phyloP scores from a whole-genome alignment of 2,888 invertebrate genomes.

The Glaucopsyche alexis region DNA sequence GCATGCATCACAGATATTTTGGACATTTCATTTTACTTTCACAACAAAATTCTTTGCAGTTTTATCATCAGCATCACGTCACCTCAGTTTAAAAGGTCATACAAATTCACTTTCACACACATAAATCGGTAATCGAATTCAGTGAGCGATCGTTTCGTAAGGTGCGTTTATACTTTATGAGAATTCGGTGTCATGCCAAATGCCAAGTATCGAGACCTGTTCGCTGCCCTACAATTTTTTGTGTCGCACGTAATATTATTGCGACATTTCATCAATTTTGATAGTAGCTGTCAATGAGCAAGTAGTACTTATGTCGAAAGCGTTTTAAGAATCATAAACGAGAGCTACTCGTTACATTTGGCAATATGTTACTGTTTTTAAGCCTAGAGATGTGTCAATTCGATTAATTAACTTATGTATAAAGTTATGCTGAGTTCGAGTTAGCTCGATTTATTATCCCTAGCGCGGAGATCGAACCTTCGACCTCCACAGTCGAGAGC shows the following conservation, averaged over 20 bases:
- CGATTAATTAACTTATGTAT: too few species aligned
- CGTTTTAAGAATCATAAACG: neutral
- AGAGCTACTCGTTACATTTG: too few species aligned
- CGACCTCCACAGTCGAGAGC: too few species aligned
- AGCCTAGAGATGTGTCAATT: too few species aligned
- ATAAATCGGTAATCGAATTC: conserved; percentile 30
- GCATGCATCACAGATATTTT: neutral
- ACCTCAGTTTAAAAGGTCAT: neutral
- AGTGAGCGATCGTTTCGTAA: conserved; percentile 13
- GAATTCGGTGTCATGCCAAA: conserved; percentile 47
- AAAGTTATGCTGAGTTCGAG: too few species aligned
- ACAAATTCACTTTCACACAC: conserved; percentile 25
- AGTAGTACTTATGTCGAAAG: neutral
- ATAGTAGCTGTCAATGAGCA: neutral
- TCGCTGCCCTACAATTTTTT: conserved; percentile 60
- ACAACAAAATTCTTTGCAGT: conserved; percentile 12
- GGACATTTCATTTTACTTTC: neutral
- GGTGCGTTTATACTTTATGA: neutral
- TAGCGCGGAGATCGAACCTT: too few species aligned
- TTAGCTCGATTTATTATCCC: too few species aligned
- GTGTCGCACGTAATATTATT: conserved; percentile 18
- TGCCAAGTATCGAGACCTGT: conserved; percentile 46
- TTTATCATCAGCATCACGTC: conserved; percentile 9
- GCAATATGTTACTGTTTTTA: too few species aligned
- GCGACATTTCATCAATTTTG: conserved; percentile 15